Evolutionary conservation across 2,888 invertebrate genomes (phyloP).

Genomic region (Ommatoiulus sabulosus): DNA sequence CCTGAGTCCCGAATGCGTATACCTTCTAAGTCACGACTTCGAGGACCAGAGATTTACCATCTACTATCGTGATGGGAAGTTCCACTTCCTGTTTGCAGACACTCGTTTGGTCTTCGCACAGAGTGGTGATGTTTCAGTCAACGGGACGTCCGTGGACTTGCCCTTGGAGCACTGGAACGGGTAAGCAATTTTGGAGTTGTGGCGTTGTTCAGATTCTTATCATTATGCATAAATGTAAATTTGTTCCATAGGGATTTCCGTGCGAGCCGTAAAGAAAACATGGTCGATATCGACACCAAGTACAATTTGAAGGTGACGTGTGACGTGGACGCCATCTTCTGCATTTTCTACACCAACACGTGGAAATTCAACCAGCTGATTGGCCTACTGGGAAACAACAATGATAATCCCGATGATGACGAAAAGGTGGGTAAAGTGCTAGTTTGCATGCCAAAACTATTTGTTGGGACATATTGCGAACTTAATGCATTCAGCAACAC

Average conservation of each 20-base stretch:
- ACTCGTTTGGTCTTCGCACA: background rate
- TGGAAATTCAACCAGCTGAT: background rate
- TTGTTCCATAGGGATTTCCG: background rate
- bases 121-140: background rate
- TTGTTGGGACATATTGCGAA: background rate
- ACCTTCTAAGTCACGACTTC: constrained; percentile 32
- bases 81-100: background rate
- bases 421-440: background rate
- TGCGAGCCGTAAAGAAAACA: background rate
- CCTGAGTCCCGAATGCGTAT: background rate
- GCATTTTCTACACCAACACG: constrained; percentile 39
- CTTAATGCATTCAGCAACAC: too few species aligned
- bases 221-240: background rate
- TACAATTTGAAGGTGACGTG: background rate
- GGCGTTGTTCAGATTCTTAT: too few species aligned
- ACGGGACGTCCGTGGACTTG: background rate
- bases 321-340: background rate
- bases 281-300: background rate
- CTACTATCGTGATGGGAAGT: background rate
- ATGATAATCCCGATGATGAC: constrained; percentile 34
- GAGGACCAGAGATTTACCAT: constrained; percentile 17
- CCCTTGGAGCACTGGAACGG: background rate
- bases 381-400: constrained; percentile 41
- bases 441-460: background rate
- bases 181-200: background rate